These are phyloP conservation scores for Ochropleura plecta DNA, from an alignment of 2,888 invertebrate genomes.

Conservation along the genomic window DNA sequence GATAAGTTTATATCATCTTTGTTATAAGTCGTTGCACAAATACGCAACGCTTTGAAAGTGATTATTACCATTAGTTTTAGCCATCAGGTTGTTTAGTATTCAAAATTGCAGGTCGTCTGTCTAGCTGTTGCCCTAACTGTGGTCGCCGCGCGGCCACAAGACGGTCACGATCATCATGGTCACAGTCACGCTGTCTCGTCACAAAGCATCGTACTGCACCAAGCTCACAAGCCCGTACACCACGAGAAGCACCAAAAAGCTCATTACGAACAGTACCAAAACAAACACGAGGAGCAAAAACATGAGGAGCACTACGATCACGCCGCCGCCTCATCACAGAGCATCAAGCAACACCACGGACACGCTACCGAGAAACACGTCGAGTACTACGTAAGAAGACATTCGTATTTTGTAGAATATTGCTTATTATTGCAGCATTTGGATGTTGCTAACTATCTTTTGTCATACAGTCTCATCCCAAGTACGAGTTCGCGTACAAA, in stretches of 20 bases:
- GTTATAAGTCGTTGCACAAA: background rate
- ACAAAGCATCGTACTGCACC: constrained; percentile 73
- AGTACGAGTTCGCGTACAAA: constrained; percentile 86
- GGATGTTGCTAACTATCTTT: background rate
- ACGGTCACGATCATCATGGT: constrained; percentile 59
- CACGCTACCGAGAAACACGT: constrained; percentile 58
- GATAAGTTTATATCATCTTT: background rate
- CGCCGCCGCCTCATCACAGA: constrained; percentile 30
- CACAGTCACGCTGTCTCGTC: constrained; percentile 73
- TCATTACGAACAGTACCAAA: constrained; percentile 23
- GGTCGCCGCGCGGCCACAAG: constrained; percentile 58
- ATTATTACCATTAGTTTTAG: background rate
- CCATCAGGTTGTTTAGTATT: background rate
- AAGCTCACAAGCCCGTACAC: constrained; percentile 55
- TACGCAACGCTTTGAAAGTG: background rate
- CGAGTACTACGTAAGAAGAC: constrained; percentile 66
- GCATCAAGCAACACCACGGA: constrained; percentile 36
- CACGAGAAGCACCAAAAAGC: constrained; percentile 50
- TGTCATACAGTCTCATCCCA: constrained; percentile 75
- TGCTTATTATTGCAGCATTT: background rate
- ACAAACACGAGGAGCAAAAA: constrained; percentile 19
- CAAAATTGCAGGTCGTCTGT: constrained; percentile 60
- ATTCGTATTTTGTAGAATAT: background rate
- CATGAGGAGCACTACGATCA: constrained; percentile 28
- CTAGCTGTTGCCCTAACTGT: constrained; percentile 56